Evolutionary conservation across 1,140 invertebrate species (phyloP), one percentile per base, ranked within the genome.

Genomic region (Antheraea mylitta): DNA sequence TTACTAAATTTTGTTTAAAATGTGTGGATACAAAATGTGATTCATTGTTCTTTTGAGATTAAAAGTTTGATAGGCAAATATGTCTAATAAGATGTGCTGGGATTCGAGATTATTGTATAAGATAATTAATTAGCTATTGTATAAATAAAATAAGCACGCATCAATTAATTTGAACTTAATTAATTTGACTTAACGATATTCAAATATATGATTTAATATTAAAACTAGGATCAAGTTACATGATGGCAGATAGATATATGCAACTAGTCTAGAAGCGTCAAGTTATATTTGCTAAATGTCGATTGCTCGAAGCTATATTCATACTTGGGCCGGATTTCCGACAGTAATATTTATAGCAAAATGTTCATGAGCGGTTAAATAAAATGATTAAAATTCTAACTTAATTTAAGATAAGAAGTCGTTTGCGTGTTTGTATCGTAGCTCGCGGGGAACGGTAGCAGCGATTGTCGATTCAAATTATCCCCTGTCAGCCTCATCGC

Each of bases 391-490:
- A 16, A 53, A 53, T 53, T 53, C 16, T n/a, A 53, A 16, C 45
- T 53, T 53, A 53, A 53, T 53, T 16, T 16, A 16, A 53, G 45
- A 53, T 53, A 53, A n/a, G 5, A 53, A 42, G 11, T 42, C 45
- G 45, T 53, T 79, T 60, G 75, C 77, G 76, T 80, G 85, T 81
- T 73, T 71, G 77, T 73, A 82, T 77, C 71, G 66, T 75, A 36
- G 81, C 85, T 77, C 38, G 19, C 69, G 78, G 86, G 75, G 72
- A 83, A 86, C 85, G 80, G 85, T 79, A 89, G 85, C 85, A 61
- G 65, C 65, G 69, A 74, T 74, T 69, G 69, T 71, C 75, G 75
- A 67, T 72, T 72, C 72, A 80, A 89, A 89, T 89, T 88, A 76
- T 71, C 30, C 66, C 63, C 80, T 88, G 85, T 85, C 87, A 87